Evolutionary conservation across 2,797 vertebrate genomes (phyloP).

Genomic region (Hippoglossus hippoglossus): DNA sequence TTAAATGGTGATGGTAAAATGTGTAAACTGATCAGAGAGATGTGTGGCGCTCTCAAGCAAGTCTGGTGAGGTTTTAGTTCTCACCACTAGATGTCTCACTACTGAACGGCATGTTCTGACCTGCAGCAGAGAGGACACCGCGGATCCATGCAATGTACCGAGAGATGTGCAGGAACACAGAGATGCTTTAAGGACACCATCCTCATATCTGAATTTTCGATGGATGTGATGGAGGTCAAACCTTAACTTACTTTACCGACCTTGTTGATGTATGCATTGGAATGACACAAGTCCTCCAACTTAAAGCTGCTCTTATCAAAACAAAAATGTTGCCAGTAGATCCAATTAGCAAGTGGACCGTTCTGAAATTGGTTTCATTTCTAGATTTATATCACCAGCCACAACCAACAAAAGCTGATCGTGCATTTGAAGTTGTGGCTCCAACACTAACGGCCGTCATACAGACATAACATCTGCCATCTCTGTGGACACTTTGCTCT

Average conservation of each 20-base stretch:
- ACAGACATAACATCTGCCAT: too few relatives aligned
- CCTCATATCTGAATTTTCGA: neutral
- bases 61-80: slow-evolving; percentile 8
- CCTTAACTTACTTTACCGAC: neutral
- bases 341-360: too few relatives aligned
- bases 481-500: neutral
- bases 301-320: neutral
- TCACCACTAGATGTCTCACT: slow-evolving; percentile 51
- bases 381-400: too few relatives aligned
- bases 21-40: neutral
- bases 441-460: too few relatives aligned
- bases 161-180: neutral
- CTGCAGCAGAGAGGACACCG: slow-evolving; percentile 18
- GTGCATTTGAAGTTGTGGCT: too few relatives aligned
- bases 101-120: slow-evolving; percentile 22
- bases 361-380: too few relatives aligned
- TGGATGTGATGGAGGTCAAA: neutral
- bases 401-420: too few relatives aligned
- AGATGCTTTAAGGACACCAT: neutral
- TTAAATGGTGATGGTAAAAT: too few relatives aligned
- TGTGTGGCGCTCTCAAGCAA: neutral
- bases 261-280: neutral
- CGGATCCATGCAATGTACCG: neutral
- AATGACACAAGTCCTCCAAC: neutral
- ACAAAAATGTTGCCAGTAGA: too few relatives aligned